Conservation (phyloP, 2,888 invertebrate species). For the Melanostoma scalare region DNA sequence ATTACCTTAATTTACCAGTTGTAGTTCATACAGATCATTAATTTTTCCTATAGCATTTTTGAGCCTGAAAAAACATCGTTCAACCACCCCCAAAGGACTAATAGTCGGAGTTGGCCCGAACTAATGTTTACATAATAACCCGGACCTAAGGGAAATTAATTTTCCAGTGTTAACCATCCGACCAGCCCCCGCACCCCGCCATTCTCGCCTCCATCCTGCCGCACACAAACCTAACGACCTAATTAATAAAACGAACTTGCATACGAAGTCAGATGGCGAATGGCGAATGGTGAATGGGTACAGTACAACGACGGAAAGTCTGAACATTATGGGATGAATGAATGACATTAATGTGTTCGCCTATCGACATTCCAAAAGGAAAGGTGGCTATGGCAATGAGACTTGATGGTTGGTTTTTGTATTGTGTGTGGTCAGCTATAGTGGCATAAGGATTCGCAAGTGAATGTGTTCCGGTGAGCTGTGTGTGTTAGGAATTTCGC, state of each 20-base stretch:
- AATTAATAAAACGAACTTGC: slow-evolving; percentile 38
- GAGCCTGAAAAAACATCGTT: slow-evolving; percentile 57
- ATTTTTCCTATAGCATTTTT: slow-evolving; percentile 70
- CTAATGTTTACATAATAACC: slow-evolving; percentile 73
- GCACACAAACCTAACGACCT: slow-evolving; percentile 11
- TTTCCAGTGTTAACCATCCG: slow-evolving; percentile 66
- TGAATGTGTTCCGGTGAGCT: no score
- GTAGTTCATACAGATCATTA: slow-evolving; percentile 71
- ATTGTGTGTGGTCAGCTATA: slow-evolving; percentile 6
- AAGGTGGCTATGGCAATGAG: slow-evolving; percentile 11
- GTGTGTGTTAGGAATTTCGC: not conserved
- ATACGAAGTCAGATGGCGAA: slow-evolving; percentile 28
- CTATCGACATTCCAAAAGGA: slow-evolving; percentile 52
- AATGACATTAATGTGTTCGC: slow-evolving; percentile 63
- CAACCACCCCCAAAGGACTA: slow-evolving; percentile 67
- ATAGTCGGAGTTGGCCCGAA: slow-evolving; percentile 66
- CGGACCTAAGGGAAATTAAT: slow-evolving; percentile 72
- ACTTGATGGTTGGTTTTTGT: slow-evolving; percentile 11
- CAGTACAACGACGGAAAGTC: slow-evolving; percentile 16
- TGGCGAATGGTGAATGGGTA: slow-evolving; percentile 12
- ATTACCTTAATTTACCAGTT: slow-evolving; percentile 66
- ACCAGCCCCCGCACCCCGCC: not conserved
- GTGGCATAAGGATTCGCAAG: slow-evolving; percentile 2
- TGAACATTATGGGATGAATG: slow-evolving; percentile 61
- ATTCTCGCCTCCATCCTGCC: not conserved